phyloP scores from a whole-genome alignment of 2,113 vertebrate species.

The Eudyptes chrysolophus region DNA sequence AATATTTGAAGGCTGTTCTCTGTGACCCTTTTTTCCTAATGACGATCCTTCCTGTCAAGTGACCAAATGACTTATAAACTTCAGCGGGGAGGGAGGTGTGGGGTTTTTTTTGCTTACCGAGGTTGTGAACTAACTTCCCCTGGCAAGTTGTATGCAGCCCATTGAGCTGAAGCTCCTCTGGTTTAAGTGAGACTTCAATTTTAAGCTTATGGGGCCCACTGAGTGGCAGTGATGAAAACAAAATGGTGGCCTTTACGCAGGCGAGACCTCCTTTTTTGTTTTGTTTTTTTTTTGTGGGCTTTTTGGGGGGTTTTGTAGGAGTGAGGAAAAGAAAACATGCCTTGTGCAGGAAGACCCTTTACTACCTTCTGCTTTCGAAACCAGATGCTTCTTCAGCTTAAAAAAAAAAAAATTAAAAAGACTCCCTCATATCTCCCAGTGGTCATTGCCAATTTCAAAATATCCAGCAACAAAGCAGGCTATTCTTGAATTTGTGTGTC shows the following conservation, averaged over 20 bases:
- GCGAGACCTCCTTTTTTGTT: background rate
- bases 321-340: background rate
- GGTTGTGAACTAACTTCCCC: background rate
- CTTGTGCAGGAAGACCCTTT: background rate
- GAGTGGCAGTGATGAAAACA: background rate
- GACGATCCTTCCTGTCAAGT: background rate
- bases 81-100: background rate
- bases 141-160: background rate
- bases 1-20: background rate
- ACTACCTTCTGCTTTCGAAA: constrained; percentile 2
- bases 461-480: background rate
- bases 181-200: background rate
- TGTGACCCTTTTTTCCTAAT: background rate
- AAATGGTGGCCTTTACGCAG: background rate
- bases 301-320: background rate
- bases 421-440: background rate
- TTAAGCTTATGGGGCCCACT: background rate
- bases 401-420: background rate
- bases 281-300: background rate
- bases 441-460: background rate
- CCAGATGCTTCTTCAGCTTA: background rate
- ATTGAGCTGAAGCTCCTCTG: background rate
- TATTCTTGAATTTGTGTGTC: background rate
- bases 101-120: background rate
- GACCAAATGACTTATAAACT: background rate